phyloP scores from a whole-genome alignment of 2,113 vertebrate species.

The Phalacrocorax brasilianus region DNA sequence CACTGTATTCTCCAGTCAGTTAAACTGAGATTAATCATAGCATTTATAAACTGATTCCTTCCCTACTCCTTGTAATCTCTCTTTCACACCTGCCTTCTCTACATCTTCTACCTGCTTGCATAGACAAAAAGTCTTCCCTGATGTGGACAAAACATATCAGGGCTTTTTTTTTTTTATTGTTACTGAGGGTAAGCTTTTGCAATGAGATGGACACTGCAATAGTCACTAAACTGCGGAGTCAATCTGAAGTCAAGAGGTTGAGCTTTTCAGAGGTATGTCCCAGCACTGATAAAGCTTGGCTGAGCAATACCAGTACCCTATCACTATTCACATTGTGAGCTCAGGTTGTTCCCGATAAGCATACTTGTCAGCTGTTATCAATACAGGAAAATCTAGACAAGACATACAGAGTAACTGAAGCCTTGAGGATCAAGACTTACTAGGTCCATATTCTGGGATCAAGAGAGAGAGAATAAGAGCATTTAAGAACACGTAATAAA shows the following conservation, averaged over 20 bases:
- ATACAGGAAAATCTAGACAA: not conserved
- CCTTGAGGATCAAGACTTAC: not conserved
- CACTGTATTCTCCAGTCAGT: not conserved
- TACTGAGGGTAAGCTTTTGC: not conserved
- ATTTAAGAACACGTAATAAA: not conserved
- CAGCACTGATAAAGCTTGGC: not conserved
- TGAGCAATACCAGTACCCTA: not conserved
- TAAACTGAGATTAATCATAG: not conserved
- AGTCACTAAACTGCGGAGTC: not conserved
- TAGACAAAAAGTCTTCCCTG: not conserved
- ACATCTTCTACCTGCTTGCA: not conserved
- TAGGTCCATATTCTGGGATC: not conserved
- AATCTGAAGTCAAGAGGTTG: not conserved
- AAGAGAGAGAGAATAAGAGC: not conserved
- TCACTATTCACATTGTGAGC: not conserved
- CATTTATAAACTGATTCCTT: not conserved
- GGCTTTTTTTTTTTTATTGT: not conserved
- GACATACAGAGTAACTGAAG: not conserved
- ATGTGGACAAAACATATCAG: not conserved
- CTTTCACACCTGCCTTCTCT: not conserved
- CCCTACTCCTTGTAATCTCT: not conserved
- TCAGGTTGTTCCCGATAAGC: not conserved
- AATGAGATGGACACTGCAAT: not conserved
- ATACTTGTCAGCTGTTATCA: not conserved
- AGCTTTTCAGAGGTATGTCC: not conserved